Conservation (phyloP, 2,888 invertebrate species). For the Volucella zonaria region DNA sequence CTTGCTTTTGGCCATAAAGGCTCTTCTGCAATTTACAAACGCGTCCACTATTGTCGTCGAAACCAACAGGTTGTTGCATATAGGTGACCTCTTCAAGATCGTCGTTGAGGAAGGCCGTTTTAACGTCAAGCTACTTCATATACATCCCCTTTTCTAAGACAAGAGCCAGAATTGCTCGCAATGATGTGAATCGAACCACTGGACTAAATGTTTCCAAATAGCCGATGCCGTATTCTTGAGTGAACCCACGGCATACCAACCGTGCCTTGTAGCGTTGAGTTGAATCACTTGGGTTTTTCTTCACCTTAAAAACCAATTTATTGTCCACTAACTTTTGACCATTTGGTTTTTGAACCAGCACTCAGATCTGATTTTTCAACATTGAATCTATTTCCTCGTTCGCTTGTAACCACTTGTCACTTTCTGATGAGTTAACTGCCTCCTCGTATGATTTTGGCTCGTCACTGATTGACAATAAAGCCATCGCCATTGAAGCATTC, state of each 20-base stretch:
- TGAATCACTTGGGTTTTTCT: too few relatives aligned
- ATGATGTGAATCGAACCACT: too few relatives aligned
- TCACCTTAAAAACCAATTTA: too few relatives aligned
- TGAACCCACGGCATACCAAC: too few relatives aligned
- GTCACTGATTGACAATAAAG: conserved; percentile 24
- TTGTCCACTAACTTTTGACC: too few relatives aligned
- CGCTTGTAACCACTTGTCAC: conserved; percentile 6
- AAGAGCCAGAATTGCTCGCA: too few relatives aligned
- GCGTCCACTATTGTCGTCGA: conserved; percentile 1
- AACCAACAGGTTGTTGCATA: conserved; percentile 24
- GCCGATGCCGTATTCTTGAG: too few relatives aligned
- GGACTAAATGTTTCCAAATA: too few relatives aligned
- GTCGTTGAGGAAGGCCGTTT: conserved; percentile 21
- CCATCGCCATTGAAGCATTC: conserved; percentile 27
- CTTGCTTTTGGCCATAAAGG: conserved; percentile 18
- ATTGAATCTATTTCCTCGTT: too few relatives aligned
- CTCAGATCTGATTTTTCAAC: too few relatives aligned
- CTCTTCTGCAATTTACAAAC: conserved; percentile 21
- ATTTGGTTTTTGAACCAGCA: too few relatives aligned
- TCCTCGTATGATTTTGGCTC: conserved; percentile 30
- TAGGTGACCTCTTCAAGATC: conserved; percentile 8
- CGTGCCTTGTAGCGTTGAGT: too few relatives aligned
- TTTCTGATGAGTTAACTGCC: conserved; percentile 16
- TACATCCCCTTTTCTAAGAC: not conserved
- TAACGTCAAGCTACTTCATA: conserved; percentile 45